Evolutionary conservation across 2,113 vertebrate genomes (phyloP), one percentile per base, ranked within the genome.

Genomic region (Coracopsis vasa): DNA sequence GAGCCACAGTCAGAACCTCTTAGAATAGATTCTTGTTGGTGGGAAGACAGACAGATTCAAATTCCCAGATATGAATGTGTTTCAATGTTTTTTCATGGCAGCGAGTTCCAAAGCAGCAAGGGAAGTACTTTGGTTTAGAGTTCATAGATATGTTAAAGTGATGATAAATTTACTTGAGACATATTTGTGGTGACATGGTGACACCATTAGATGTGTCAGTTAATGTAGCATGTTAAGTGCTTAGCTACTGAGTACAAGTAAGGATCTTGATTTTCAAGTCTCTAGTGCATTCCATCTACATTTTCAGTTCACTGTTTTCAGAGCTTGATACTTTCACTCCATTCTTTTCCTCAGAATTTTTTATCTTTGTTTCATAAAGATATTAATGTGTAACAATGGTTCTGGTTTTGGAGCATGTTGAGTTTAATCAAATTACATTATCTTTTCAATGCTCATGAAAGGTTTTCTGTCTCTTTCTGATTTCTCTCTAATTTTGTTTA

Each of bases 1-100:
- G 94, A 96, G 61, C 96, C 95, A 95, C 1, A 3, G 37, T 25
- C 47, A 94, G 85, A 94, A 75, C 47, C 80, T 79, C 65, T 61
- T 67, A 35, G 39, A 65, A 74, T 56, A 78, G 21, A 47, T 86
- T 92, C 67, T 86, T 62, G 13, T 21, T 92, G 80, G 61, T 95
- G 95, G 95, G 86, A 95, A 95, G 64, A 61, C 47, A 77, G 80
- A 61, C 13, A 42, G 58, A 54, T 70, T 88, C 39, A 35, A 78
- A 92, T 93, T 94, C 82, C 69, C 86, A 88, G 75, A 84, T 83
- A 50, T 4, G 21, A 92, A 51, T 1, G 0, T 51, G 37, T 54
- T 80, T 88, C 74, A 60, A 0, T 88, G 69, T 77, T 96, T 93
- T 80, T 42, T 10, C 64, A 24, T 11, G 64, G 61, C 41, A 80